phyloP scores from a whole-genome alignment of 2,888 invertebrate species.

The Cheilosia impressa region DNA sequence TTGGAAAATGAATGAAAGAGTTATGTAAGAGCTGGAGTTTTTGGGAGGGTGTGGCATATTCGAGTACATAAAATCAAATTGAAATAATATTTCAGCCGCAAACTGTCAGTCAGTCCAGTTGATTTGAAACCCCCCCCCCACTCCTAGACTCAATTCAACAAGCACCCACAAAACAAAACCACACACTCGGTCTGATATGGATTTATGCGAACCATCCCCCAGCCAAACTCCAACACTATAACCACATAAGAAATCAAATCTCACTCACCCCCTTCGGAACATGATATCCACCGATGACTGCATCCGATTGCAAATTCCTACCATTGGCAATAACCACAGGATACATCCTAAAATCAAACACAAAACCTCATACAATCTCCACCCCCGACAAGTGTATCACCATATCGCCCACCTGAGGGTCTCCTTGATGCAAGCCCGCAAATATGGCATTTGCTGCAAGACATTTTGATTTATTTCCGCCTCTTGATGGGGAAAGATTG shows the following conservation, averaged over 20 bases:
- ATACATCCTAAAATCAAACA: constrained; percentile 87
- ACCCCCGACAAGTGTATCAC: neutral
- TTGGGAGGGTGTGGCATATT: no score
- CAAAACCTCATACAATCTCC: neutral
- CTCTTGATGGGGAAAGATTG: constrained; percentile 85
- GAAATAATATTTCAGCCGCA: neutral
- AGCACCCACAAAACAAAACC: no score
- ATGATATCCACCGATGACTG: constrained; percentile 90
- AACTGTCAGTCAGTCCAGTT: neutral
- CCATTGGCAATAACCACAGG: constrained; percentile 93
- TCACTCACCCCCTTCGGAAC: constrained; percentile 91
- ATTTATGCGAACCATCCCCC: neutral
- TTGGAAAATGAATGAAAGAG: no score
- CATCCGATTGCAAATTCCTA: constrained; percentile 89
- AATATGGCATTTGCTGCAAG: constrained; percentile 88
- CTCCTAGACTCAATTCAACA: neutral
- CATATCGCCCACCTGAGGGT: constrained; percentile 86
- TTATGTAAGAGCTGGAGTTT: no score
- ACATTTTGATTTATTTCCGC: constrained; percentile 86
- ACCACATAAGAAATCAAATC: neutral
- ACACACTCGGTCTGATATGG: neutral
- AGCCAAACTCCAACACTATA: neutral
- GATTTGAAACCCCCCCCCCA: neutral
- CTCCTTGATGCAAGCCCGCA: constrained; percentile 91
- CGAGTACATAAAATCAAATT: no score